These are phyloP conservation scores for Melikaiella ostensackeni DNA, from an alignment of 2,888 invertebrate species.

Conservation along the genomic window DNA sequence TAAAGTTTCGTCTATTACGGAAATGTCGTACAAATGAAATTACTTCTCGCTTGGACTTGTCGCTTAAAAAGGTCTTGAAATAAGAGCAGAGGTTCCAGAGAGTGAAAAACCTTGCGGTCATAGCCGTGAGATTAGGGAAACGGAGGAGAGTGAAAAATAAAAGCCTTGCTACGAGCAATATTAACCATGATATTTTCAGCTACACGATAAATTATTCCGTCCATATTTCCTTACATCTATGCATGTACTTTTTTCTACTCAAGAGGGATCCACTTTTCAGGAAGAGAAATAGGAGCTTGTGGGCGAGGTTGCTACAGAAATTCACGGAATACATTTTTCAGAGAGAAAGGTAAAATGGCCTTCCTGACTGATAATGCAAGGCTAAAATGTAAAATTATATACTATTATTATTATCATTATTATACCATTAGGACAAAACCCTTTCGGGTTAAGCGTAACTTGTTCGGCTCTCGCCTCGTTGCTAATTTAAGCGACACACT, in stretches of 20 bases:
- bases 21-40: constrained; percentile 41
- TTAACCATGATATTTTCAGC: neutral
- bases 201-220: neutral
- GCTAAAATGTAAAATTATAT: too few relatives aligned
- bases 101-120: neutral
- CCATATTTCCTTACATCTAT: neutral
- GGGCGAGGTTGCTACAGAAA: neutral
- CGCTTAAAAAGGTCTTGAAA: constrained; percentile 29
- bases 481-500: too few relatives aligned
- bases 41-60: constrained; percentile 13
- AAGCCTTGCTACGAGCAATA: neutral
- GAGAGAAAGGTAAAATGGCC: neutral
- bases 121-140: constrained; percentile 9
- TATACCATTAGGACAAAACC: too few relatives aligned
- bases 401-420: too few relatives aligned
- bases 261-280: neutral
- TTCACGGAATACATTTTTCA: neutral
- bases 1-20: constrained; percentile 40
- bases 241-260: neutral
- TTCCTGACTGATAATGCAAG: neutral
- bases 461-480: too few relatives aligned
- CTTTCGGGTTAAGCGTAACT: too few relatives aligned
- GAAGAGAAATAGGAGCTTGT: neutral
- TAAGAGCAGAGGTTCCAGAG: neutral
- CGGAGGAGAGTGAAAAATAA: constrained; percentile 11